Percentiles rank a stretch among this genome's conserved stretches.
phyloP scores from a whole-genome alignment of 2,888 invertebrate genomes.

The Zeuzera pyrina region DNA sequence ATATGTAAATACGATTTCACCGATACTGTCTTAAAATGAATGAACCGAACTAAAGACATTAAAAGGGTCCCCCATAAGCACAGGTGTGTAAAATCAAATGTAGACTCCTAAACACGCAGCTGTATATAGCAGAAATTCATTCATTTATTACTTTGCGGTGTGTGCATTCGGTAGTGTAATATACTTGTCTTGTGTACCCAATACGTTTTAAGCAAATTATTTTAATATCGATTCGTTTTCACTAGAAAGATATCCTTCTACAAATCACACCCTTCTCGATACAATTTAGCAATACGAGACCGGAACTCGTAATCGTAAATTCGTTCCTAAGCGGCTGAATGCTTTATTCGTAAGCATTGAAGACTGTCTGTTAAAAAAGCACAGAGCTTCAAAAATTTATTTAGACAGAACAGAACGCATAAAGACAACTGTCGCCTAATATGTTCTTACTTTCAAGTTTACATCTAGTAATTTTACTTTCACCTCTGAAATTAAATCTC shows the following conservation, averaged over 20 bases:
- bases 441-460: neutral
- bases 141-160: constrained; percentile 31
- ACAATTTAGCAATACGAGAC: constrained; percentile 33
- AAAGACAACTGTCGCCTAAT: constrained; percentile 17
- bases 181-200: too few relatives aligned
- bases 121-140: constrained; percentile 40
- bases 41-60: constrained; percentile 52
- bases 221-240: constrained; percentile 18
- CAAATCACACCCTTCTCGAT: constrained; percentile 26
- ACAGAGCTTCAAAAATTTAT: constrained; percentile 27
- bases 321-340: constrained; percentile 35
- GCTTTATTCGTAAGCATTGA: constrained; percentile 31
- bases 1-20: too few relatives aligned
- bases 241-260: constrained; percentile 29
- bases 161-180: too few relatives aligned
- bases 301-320: constrained; percentile 41
- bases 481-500: constrained; percentile 35
- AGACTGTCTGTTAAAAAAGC: constrained; percentile 33
- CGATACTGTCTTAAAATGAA: constrained; percentile 30
- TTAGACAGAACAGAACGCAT: constrained; percentile 27
- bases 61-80: constrained; percentile 48
- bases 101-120: constrained; percentile 38
- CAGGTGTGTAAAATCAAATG: constrained; percentile 59
- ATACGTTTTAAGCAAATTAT: neutral
- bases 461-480: constrained; percentile 21